Conservation (phyloP, 2,797 vertebrate species). For the Sciurus vulgaris region DNA sequence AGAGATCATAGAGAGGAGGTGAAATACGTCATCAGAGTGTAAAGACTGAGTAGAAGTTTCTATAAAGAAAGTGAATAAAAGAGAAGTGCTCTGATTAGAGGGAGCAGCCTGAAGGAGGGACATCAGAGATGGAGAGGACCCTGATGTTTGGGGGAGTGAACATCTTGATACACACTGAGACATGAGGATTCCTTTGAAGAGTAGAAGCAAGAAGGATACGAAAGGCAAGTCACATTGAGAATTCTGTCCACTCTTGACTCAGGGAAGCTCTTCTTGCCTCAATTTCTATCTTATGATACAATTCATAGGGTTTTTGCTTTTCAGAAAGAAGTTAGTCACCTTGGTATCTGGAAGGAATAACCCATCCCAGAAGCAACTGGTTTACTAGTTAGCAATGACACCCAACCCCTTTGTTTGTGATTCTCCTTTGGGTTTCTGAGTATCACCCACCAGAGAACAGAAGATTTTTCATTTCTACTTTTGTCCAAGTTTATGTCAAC, state of each 20-base stretch:
- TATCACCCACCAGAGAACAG: neutral
- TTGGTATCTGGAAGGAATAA: neutral
- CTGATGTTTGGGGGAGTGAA: rapidly evolving
- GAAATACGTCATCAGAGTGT: neutral
- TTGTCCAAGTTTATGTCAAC: neutral
- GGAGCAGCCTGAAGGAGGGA: neutral
- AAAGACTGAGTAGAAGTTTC: neutral
- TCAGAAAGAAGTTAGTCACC: neutral
- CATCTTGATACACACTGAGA: neutral
- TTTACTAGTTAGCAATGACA: rapidly evolving
- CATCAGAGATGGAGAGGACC: rapidly evolving
- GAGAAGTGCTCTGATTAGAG: neutral
- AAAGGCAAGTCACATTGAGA: neutral
- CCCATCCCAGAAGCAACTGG: neutral
- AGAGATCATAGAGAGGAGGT: neutral
- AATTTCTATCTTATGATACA: neutral
- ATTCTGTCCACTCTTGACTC: rapidly evolving
- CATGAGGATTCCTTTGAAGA: rapidly evolving
- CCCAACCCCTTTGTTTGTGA: rapidly evolving
- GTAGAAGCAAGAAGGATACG: rapidly evolving
- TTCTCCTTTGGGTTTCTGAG: neutral
- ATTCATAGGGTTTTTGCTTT: neutral
- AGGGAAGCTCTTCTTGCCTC: neutral
- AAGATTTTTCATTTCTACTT: neutral
- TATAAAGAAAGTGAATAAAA: neutral